A percentile compares a stretch with the other conserved stretches of the same genome.
Conservation (phyloP, 2,797 vertebrate genomes). For the Melanogrammus aeglefinus region DNA sequence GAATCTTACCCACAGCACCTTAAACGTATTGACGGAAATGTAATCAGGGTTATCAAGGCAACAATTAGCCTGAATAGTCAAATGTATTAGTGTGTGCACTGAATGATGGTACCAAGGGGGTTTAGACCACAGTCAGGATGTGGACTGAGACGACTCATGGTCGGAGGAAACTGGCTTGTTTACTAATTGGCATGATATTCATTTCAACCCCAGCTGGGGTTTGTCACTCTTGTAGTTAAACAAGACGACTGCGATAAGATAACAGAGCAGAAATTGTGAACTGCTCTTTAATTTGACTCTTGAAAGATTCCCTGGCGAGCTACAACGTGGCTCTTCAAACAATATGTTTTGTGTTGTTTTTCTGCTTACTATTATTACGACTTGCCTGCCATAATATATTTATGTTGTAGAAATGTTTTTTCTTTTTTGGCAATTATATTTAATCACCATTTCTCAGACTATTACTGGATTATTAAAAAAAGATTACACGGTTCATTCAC, state of each 20-base stretch:
- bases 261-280: background rate
- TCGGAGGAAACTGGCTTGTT: slow-evolving; percentile 24
- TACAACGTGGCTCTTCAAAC: background rate
- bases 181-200: slow-evolving; percentile 22
- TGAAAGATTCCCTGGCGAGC: background rate
- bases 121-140: slow-evolving; percentile 18
- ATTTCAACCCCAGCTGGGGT: slow-evolving; percentile 19
- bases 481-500: background rate
- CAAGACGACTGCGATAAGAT: slow-evolving; percentile 10
- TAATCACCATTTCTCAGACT: background rate
- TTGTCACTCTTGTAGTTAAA: slow-evolving; percentile 24
- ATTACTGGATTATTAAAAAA: too few relatives aligned
- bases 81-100: background rate
- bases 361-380: background rate
- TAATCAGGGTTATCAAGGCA: background rate
- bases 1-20: background rate
- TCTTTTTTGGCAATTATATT: background rate
- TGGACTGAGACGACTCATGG: slow-evolving; percentile 26
- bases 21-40: background rate
- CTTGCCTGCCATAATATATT: background rate
- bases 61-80: background rate
- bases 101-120: background rate
- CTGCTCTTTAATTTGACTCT: background rate
- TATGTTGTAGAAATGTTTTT: background rate
- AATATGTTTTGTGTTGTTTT: background rate